Evolutionary conservation across 1,140 invertebrate species (phyloP).

Genomic region (Sitobion miscanthi): DNA sequence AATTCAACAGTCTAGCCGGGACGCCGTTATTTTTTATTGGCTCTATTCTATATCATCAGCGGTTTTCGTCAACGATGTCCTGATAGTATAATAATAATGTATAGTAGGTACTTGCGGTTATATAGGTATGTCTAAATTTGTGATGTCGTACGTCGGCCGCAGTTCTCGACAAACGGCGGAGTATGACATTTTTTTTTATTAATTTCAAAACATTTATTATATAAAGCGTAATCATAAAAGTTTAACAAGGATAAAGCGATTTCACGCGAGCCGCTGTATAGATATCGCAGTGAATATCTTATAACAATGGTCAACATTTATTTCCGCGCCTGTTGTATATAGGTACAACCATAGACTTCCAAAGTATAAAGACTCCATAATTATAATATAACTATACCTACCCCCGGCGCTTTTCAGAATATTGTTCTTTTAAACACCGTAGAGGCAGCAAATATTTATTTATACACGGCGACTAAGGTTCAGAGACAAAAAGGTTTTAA

Average conservation of each 20-base stretch:
- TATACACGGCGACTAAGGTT: neutral
- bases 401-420: neutral
- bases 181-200: neutral
- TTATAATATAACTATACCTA: neutral
- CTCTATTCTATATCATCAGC: too few relatives aligned
- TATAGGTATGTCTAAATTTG: neutral
- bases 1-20: too few relatives aligned
- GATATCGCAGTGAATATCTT: neutral
- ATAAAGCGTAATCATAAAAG: neutral
- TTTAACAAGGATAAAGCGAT: neutral
- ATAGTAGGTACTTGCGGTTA: too few relatives aligned
- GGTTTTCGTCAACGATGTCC: too few relatives aligned
- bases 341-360: neutral
- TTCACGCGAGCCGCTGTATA: neutral
- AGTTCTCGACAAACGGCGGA: neutral
- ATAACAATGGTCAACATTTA: neutral
- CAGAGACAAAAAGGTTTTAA: neutral
- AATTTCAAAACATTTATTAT: neutral
- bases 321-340: neutral
- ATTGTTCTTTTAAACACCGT: neutral
- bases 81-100: too few relatives aligned
- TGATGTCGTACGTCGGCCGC: neutral
- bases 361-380: neutral
- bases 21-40: too few relatives aligned
- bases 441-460: neutral